phyloP scores from a whole-genome alignment of 2,888 invertebrate genomes.

The Mythimna lalbum region DNA sequence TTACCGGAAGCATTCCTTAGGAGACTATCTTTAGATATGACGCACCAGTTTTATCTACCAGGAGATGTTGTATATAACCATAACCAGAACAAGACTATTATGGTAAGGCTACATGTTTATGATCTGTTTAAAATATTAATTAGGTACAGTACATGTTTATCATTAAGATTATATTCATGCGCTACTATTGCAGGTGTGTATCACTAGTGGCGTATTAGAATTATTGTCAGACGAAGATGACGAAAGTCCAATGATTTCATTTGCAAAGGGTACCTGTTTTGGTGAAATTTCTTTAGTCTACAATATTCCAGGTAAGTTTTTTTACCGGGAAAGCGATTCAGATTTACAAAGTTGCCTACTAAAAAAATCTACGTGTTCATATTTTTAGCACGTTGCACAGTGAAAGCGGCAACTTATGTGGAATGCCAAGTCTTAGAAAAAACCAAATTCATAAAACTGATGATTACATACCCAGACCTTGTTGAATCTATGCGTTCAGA shows the following conservation, averaged over 20 bases:
- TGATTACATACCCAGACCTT: conserved; percentile 87
- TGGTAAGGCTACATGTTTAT: conserved; percentile 78
- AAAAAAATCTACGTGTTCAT: conserved; percentile 36
- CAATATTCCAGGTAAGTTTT: conserved; percentile 83
- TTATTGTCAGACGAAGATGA: conserved; percentile 89
- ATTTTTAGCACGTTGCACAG: conserved; percentile 84
- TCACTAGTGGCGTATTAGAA: conserved; percentile 87
- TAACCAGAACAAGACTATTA: conserved; percentile 87
- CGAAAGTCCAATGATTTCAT: conserved; percentile 89
- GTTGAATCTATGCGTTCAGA: conserved; percentile 77
- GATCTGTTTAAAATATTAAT: conserved; percentile 50
- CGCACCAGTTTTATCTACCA: conserved; percentile 88
- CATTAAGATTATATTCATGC: conserved; percentile 17
- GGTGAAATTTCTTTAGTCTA: conserved; percentile 89
- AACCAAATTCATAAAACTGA: conserved; percentile 85
- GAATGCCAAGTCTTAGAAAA: conserved; percentile 89
- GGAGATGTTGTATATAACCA: conserved; percentile 88
- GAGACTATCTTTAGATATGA: conserved; percentile 87
- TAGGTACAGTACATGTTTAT: conserved; percentile 23
- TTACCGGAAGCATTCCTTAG: conserved; percentile 89
- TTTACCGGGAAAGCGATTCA: neutral
- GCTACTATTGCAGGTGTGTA: conserved; percentile 79
- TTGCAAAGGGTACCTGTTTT: conserved; percentile 87
- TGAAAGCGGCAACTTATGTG: conserved; percentile 88
- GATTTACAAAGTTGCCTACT: neutral